Evolutionary conservation across 2,797 vertebrate species (phyloP), one percentile per base, ranked within the genome.

Genomic region (Malurus splendens): DNA sequence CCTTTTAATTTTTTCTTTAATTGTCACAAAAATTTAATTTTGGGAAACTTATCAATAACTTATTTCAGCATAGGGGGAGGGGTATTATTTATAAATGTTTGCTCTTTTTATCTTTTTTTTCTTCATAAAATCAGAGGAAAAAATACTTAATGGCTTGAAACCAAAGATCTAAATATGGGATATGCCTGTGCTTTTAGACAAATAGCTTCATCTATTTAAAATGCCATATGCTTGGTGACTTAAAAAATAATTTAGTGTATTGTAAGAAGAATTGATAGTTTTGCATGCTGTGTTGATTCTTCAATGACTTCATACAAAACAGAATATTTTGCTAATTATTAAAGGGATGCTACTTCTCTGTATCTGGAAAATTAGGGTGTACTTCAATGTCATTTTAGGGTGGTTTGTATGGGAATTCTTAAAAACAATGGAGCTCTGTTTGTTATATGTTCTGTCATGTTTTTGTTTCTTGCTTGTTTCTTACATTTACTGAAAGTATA

Each of bases 321-420:
- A 59, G 28, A n/a, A 51, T 9, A 5, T 78, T 83, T 61, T 82
- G 22, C 23, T 82, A 85, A 59, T 54, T 76, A 66, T 76, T 87
- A 88, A 36, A 41, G 32, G 50, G 36, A 28, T 45, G 7, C 33
- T 59, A 32, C 44, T 56, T 86, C 64, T 59, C n/a, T 17, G 5
- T 80, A 45, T 14, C 68, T n/a, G 28, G 13, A 45, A 90, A 75
- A 50, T 50, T 59, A 20, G 74, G 47, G 25, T 32, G 3, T 92
- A 19, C 60, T 50, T 93, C n/a, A 51, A 22, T 77, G 73, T 90
- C 80, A 75, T 85, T 95, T 94, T 94, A 74, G 66, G 79, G 72
- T 83, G 44, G 4, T 9, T 52, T 78, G 13, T 71, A 5, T 73
- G 22, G 38, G 27, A 56, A 52, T 68, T 44, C 57, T 76, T 38